phyloP scores from a whole-genome alignment of 2,113 vertebrate genomes.

The Ammospiza nelsoni region DNA sequence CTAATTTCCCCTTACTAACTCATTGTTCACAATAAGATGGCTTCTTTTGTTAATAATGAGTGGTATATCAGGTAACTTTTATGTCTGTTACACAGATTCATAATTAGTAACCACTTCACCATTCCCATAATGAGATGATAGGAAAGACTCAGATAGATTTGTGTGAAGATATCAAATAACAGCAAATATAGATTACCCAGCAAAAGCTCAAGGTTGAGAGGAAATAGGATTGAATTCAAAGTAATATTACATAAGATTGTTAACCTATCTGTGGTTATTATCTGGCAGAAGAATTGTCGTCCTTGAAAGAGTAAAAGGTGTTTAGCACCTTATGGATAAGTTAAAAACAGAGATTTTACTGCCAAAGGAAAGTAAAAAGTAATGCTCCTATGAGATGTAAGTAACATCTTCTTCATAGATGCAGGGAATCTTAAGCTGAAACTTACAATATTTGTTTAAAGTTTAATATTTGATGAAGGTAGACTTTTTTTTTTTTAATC shows the following conservation, averaged over 20 bases:
- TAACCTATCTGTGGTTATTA: background rate
- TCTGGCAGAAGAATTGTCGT: background rate
- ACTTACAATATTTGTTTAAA: background rate
- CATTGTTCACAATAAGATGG: background rate
- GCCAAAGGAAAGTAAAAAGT: background rate
- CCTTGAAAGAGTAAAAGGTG: background rate
- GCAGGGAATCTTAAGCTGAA: background rate
- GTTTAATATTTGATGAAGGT: background rate
- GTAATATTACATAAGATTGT: background rate
- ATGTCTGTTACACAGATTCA: background rate
- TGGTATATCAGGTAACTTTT: background rate
- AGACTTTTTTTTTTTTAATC: background rate
- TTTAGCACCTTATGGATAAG: background rate
- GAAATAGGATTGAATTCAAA: background rate
- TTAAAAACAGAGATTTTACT: background rate
- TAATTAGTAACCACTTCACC: background rate
- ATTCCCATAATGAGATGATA: background rate
- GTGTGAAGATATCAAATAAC: background rate
- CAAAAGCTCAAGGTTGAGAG: background rate
- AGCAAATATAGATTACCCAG: background rate
- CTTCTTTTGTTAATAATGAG: background rate
- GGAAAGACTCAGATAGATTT: background rate
- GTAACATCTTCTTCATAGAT: background rate
- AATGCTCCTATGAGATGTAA: background rate
- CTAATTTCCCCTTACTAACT: background rate